Evolutionary conservation across 1,140 invertebrate genomes (phyloP), one percentile per base, ranked within the genome.

Genomic region (Bombus ignitus): DNA sequence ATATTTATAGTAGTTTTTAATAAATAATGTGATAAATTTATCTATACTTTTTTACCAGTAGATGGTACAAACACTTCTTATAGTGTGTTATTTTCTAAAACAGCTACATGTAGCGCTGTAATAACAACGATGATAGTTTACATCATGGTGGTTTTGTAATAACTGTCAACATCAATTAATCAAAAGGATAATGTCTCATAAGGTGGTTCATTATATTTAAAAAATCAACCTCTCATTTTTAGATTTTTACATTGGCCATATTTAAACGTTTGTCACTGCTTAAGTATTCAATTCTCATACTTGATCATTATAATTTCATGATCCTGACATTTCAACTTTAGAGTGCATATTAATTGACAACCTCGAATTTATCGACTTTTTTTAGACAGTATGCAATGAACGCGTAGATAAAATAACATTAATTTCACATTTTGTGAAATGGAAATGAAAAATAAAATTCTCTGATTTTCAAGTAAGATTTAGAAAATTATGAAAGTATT

Each of bases 151-250:
- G 39, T 83, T 72, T 73, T 73, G 62, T 85, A 82, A 71, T 76
- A 82, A 82, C 83, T 92, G 89, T 92, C 88, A 92, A 90, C 90
- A 86, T 84, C 81, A 85, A 91, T 90, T 85, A 89, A 89, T 91
- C 87, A 37, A 42, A 32, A 86, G 92, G 84, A 89, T 53, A 53
- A 93, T 93, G 92, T 93, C 92, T 66, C 87, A 89, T 66, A 92
- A 92, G 87, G 92, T 93, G 39, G 53, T 79, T 77, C 13, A 10
- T 72, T 73, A 12, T 65, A 71, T 73, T 80, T 39, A 32, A 28
- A 39, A 32, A n/a, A 12, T 22, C 2, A 5, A 9, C 66, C 83
- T 71, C 65, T 70, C 12, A 10, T 75, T 28, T 42, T n/a, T 53
- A 53, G 1, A n/a, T 25, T 32, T 44, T 32, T 9, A 18, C 5